Evolutionary conservation across 2,797 vertebrate genomes (phyloP).

Genomic region (Xyrichtys novacula): DNA sequence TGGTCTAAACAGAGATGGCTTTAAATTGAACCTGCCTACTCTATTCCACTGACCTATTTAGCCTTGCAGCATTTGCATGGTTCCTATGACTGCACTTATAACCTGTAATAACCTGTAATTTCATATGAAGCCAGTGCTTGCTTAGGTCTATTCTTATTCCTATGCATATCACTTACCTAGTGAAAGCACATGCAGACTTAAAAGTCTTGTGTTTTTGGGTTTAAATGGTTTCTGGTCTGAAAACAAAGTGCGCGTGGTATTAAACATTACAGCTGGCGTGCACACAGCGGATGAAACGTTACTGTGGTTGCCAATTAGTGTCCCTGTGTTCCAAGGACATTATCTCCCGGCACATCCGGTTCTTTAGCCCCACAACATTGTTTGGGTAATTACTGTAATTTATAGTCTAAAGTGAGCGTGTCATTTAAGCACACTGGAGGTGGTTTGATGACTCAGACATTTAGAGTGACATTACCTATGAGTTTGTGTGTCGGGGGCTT

Average conservation of each 20-base stretch:
- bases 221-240: background rate
- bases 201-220: background rate
- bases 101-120: too few species aligned
- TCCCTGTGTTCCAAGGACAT: conserved; percentile 24
- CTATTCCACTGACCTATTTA: too few species aligned
- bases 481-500: too few species aligned
- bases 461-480: conserved; percentile 20
- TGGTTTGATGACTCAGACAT: conserved; percentile 37
- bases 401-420: conserved; percentile 17
- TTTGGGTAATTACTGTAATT: conserved; percentile 22
- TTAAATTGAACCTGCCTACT: too few species aligned
- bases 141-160: too few species aligned
- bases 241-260: background rate
- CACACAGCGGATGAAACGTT: conserved; percentile 23
- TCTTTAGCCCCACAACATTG: conserved; percentile 5
- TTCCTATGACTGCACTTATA: too few species aligned
- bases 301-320: conserved; percentile 26
- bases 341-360: conserved; percentile 29
- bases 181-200: background rate
- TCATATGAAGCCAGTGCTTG: too few species aligned
- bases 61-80: too few species aligned
- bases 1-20: too few species aligned
- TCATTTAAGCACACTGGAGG: conserved; percentile 12
- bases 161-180: background rate
- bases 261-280: background rate